A percentile compares a stretch with the other conserved stretches of the same genome.
These are phyloP conservation scores for Chamaea fasciata DNA, from an alignment of 2,113 vertebrate genomes.

Conservation along the genomic window DNA sequence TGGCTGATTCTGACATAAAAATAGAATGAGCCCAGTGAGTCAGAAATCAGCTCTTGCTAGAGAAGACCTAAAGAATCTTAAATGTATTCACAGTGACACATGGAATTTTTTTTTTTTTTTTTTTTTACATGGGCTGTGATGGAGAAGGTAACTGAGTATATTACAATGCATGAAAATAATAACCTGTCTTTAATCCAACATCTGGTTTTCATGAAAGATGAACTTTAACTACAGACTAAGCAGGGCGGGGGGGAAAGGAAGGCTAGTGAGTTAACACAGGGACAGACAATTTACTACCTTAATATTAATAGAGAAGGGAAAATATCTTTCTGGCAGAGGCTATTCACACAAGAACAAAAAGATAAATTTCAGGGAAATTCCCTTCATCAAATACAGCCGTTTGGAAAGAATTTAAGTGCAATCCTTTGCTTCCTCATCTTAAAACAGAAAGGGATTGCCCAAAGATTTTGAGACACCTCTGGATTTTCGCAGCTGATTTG, in stretches of 20 bases:
- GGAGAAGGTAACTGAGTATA: constrained; percentile 11
- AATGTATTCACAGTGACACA: neutral
- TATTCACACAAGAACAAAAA: neutral
- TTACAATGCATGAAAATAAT: constrained; percentile 23
- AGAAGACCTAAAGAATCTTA: constrained; percentile 18
- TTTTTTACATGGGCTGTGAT: neutral
- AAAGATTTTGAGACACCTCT: neutral
- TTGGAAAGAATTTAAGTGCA: neutral
- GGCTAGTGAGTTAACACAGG: neutral
- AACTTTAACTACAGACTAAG: constrained; percentile 9
- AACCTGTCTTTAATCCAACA: neutral
- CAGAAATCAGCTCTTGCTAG: neutral
- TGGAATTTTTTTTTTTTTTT: neutral
- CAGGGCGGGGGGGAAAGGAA: rapidly evolving
- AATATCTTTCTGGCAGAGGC: neutral
- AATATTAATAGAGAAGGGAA: neutral
- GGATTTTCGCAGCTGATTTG: neutral
- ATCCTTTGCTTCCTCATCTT: neutral
- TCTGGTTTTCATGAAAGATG: constrained; percentile 12
- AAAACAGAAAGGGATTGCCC: neutral
- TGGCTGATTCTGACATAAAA: neutral
- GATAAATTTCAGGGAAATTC: constrained; percentile 18
- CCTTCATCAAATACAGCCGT: neutral
- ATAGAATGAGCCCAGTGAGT: neutral
- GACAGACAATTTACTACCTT: constrained; percentile 18